Evolutionary conservation across 2,113 vertebrate genomes (phyloP).

Genomic region (Notechis scutatus): DNA sequence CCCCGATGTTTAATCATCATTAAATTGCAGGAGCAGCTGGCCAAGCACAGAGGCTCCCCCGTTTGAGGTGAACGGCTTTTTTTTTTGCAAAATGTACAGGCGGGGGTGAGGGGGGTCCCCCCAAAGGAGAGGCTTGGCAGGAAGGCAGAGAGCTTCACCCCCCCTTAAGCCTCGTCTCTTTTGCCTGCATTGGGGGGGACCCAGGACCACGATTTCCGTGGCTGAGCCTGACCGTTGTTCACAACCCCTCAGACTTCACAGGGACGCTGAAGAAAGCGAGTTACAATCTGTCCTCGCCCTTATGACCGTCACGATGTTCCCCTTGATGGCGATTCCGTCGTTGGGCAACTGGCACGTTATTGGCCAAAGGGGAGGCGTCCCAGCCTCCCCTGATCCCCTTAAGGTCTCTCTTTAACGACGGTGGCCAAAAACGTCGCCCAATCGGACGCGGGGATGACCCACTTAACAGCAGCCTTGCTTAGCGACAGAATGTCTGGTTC

Average conservation of each 20-base stretch:
- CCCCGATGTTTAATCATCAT: background rate
- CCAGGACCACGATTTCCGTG: too few relatives aligned
- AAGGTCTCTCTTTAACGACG: background rate
- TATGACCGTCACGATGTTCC: too few relatives aligned
- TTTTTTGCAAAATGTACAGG: background rate
- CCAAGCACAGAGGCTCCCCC: slow-evolving; percentile 8
- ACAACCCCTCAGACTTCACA: too few relatives aligned
- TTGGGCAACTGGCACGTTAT: too few relatives aligned
- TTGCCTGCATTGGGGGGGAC: background rate
- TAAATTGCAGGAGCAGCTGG: slow-evolving; percentile 30
- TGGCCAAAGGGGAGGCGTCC: too few relatives aligned
- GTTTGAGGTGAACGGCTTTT: slow-evolving; percentile 39
- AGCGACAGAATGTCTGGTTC: background rate
- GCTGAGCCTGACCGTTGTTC: too few relatives aligned
- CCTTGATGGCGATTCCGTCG: too few relatives aligned
- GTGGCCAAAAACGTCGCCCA: background rate
- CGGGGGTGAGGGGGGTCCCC: background rate
- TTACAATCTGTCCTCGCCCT: too few relatives aligned
- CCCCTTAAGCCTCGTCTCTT: too few relatives aligned
- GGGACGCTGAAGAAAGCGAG: too few relatives aligned
- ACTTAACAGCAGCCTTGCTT: background rate
- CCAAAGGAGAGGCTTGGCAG: background rate
- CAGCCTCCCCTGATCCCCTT: background rate
- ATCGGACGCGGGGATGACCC: background rate
- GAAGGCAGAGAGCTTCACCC: background rate